These are phyloP conservation scores for Aselliscus stoliczkanus DNA, from an alignment of 2,797 vertebrate genomes.

Conservation along the genomic window DNA sequence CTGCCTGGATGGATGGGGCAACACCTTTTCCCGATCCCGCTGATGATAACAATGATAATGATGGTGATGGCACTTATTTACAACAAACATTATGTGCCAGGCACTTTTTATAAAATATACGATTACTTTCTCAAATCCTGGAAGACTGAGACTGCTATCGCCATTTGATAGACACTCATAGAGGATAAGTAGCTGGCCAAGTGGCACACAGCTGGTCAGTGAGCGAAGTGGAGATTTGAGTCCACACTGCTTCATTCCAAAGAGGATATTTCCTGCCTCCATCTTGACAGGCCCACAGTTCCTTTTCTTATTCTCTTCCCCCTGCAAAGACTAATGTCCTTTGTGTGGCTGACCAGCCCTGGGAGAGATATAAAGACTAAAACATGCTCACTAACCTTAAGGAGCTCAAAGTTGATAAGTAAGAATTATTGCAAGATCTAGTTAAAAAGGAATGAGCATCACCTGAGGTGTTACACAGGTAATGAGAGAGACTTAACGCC, in stretches of 20 bases:
- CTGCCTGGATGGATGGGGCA: background rate
- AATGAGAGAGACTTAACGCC: background rate
- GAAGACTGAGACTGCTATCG: background rate
- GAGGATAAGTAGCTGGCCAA: background rate
- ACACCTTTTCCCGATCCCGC: background rate
- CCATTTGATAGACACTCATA: background rate
- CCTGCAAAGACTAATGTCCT: background rate
- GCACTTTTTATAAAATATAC: background rate
- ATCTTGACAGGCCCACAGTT: background rate
- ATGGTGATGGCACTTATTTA: background rate
- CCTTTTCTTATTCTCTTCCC: background rate
- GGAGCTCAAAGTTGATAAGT: background rate
- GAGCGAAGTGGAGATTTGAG: background rate
- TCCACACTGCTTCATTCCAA: background rate
- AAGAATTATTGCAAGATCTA: background rate
- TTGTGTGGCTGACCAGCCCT: background rate
- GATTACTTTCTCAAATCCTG: background rate
- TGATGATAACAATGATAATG: background rate
- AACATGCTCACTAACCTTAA: background rate
- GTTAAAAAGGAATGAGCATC: background rate
- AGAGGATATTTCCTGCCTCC: background rate
- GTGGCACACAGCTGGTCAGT: background rate
- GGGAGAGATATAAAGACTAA: background rate
- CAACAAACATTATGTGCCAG: background rate
- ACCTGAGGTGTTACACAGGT: rapidly evolving